phyloP scores from a whole-genome alignment of 2,113 vertebrate species.

The Bucco capensis region DNA sequence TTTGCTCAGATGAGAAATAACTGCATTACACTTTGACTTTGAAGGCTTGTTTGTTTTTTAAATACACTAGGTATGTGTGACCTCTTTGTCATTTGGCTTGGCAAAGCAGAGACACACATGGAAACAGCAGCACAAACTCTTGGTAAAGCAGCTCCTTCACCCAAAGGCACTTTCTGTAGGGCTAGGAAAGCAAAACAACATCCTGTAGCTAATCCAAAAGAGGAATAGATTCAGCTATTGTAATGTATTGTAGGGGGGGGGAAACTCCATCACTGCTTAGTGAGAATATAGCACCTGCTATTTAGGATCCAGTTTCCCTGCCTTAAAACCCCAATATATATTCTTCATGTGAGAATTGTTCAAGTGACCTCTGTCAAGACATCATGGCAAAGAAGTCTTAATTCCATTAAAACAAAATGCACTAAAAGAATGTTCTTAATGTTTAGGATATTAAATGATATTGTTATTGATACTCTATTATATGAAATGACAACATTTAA shows the following conservation, averaged over 20 bases:
- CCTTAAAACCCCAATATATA: not conserved
- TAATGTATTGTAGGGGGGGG: not conserved
- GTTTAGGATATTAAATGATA: slow-evolving; percentile 69
- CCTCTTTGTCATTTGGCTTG: slow-evolving; percentile 52
- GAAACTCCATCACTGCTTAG: not conserved
- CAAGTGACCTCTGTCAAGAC: slow-evolving; percentile 47
- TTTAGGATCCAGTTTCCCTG: not conserved
- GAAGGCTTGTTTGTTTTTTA: slow-evolving; percentile 54
- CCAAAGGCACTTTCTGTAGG: not conserved
- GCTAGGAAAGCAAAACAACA: not conserved
- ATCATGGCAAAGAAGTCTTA: slow-evolving; percentile 6
- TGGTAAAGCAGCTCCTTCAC: not conserved
- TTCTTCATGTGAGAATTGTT: not conserved
- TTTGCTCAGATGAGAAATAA: slow-evolving; percentile 61
- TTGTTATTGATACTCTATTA: too few relatives aligned
- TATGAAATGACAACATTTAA: too few relatives aligned
- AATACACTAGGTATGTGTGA: slow-evolving; percentile 32
- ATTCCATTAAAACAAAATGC: slow-evolving; percentile 62
- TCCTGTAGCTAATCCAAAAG: not conserved
- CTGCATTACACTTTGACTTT: slow-evolving; percentile 60
- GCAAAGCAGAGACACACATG: slow-evolving; percentile 19
- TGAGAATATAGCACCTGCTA: not conserved
- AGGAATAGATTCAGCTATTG: not conserved
- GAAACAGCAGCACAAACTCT: slow-evolving; percentile 7
- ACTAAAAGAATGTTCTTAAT: slow-evolving; percentile 56